Evolutionary conservation across 2,888 invertebrate genomes (phyloP), one percentile per base, ranked within the genome.

Genomic region (Mythimna ferrago): DNA sequence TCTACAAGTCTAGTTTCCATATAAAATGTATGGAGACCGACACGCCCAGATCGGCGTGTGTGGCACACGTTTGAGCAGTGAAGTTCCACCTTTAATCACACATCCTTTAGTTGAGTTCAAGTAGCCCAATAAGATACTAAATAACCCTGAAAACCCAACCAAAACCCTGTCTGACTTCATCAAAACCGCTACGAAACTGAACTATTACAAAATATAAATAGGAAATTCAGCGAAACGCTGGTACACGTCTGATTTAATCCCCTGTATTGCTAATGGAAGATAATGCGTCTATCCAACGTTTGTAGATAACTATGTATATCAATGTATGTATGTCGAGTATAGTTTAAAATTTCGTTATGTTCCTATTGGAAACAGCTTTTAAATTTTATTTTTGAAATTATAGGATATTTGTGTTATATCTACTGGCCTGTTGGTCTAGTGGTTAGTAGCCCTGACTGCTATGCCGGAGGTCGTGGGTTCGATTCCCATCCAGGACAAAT

Each of bases 221-320:
- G 64, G n/a, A 76, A 70, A 78, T 64, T 79, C 58, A 66, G 44
- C 56, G 51, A 66, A 77, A 60, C 78, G 79, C 76, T 81, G 70
- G 88, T 86, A 86, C 86, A 80, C 83, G 86, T 87, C 83, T 88
- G 87, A 87, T 90, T 91, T 94, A 95, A 95, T 95, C 95, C 94
- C 86, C 76, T 93, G 93, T 93, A 87, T 84, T 89, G 19, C 73
- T 73, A 76, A 73, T 73, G 73, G 73, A 73, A 76, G 41, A 73
- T 71, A 66, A 68, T 73, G 76, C 48, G 48, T 75, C 44, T 67
- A 74, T 60, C 67, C 60, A 38, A 67, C 76, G 53, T 48, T 48
- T 54, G 53, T 60, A 74, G 19, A 38, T 77, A 61, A 56, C 51
- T 62, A n/a, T 58, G 26, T 63, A 66, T 35, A 6, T 58, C n/a